A percentile compares a stretch with the other conserved stretches of the same genome.
Conservation (phyloP, 2,888 invertebrate species). For the Macrophya annulata region DNA sequence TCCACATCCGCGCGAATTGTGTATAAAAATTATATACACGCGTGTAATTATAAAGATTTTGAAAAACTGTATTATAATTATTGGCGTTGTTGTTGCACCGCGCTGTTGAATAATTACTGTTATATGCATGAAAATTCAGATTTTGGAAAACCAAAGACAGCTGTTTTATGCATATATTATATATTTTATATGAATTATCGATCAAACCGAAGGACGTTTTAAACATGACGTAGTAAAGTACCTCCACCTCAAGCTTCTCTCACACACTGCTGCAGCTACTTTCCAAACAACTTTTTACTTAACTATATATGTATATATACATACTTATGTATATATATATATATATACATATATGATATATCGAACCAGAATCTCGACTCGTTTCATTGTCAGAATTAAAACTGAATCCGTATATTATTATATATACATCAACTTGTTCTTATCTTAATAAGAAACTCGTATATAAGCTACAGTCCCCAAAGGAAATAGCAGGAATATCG, state of each 20-base stretch:
- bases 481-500: neutral
- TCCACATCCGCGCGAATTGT: no score
- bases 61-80: neutral
- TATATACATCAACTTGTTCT: neutral
- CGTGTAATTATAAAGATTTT: neutral
- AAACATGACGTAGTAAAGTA: neutral
- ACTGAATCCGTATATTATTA: neutral
- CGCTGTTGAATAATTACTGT: neutral
- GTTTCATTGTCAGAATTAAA: slow-evolving; percentile 30
- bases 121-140: neutral
- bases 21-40: no score
- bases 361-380: neutral
- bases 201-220: slow-evolving; percentile 2
- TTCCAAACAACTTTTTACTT: slow-evolving; percentile 46
- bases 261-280: slow-evolving; percentile 10
- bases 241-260: slow-evolving; percentile 13
- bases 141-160: neutral
- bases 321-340: neutral
- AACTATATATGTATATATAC: neutral
- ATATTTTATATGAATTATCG: neutral
- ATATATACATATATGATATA: neutral
- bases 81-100: no score
- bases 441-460: neutral
- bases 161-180: neutral
- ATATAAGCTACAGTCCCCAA: neutral